These are phyloP conservation scores for Ligdia adustata DNA, from an alignment of 2,888 invertebrate genomes.

Conservation along the genomic window DNA sequence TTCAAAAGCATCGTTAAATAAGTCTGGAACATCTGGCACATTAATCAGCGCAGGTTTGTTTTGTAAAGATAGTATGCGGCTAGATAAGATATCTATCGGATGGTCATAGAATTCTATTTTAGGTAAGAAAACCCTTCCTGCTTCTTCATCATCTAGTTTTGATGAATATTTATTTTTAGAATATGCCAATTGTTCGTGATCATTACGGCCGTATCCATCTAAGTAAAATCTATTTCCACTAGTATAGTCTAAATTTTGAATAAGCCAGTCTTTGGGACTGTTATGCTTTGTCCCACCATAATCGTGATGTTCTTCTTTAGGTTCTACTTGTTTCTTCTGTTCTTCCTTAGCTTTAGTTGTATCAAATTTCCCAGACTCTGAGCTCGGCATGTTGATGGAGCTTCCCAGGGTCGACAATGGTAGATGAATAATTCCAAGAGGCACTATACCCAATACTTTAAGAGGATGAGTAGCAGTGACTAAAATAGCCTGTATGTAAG, in stretches of 20 bases:
- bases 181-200: no score
- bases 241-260: no score
- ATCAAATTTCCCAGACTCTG: no score
- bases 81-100: neutral
- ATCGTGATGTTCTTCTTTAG: neutral
- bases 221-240: no score
- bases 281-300: no score
- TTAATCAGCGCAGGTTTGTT: neutral
- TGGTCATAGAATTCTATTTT: neutral
- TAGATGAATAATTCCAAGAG: slow-evolving; percentile 44
- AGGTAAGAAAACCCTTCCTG: slow-evolving; percentile 6
- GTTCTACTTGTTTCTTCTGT: neutral
- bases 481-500: slow-evolving; percentile 54
- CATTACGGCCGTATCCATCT: no score
- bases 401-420: neutral
- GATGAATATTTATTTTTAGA: no score
- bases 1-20: neutral
- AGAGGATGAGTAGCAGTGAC: slow-evolving; percentile 50
- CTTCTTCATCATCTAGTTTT: neutral
- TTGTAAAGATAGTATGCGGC: neutral
- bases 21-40: neutral
- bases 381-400: neutral
- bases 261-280: no score
- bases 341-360: neutral
- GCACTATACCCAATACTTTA: slow-evolving; percentile 58